Evolutionary conservation across 2,113 vertebrate species (phyloP), one percentile per base, ranked within the genome.

Genomic region (Rhea americana): DNA sequence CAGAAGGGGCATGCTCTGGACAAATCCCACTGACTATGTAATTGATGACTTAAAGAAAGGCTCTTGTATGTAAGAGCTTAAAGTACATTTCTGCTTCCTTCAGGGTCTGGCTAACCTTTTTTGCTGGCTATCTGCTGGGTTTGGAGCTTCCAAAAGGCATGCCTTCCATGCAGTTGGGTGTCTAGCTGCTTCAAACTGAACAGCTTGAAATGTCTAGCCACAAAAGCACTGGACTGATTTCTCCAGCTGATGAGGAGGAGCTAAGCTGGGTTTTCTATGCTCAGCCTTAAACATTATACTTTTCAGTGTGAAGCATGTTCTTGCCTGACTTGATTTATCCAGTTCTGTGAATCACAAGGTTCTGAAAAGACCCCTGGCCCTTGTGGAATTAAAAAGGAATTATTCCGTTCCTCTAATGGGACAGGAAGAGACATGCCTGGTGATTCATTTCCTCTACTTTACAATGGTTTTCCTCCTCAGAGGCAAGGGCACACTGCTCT

Each of bases 311-410:
- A 30, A 81, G 18, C 8, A 8, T 93, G 3, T n/a, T 84, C 65
- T 87, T 71, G 22, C 63, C 61, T 61, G 63, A 79, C 39, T 63
- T 53, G 76, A 67, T 83, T 91, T 93, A 87, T 73, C 30, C 76
- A 72, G 20, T 62, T 16, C 61, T 67, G 35, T 71, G 74, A 87
- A 84, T 72, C 59, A 79, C 5, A 48, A 9, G 30, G 12, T 82
- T 90, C 59, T 95, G n/a, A 90, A 89, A 91, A 51, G 74, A 94
- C 7, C 3, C n/a, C 8, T 45, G 43, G 22, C 51, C 63, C 77
- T 45, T 37, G 4, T 13, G 17, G 85, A 92, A 95, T 81, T 93
- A 51, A 90, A 62, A 93, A 91, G 55, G 87, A 94, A 95, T 96
- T 92, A 91, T 55, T 94, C 58, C 12, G 25, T 86, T 84, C 32